These are phyloP conservation scores for Gracilinanus agilis DNA, from an alignment of 2,113 vertebrate genomes.

Conservation along the genomic window DNA sequence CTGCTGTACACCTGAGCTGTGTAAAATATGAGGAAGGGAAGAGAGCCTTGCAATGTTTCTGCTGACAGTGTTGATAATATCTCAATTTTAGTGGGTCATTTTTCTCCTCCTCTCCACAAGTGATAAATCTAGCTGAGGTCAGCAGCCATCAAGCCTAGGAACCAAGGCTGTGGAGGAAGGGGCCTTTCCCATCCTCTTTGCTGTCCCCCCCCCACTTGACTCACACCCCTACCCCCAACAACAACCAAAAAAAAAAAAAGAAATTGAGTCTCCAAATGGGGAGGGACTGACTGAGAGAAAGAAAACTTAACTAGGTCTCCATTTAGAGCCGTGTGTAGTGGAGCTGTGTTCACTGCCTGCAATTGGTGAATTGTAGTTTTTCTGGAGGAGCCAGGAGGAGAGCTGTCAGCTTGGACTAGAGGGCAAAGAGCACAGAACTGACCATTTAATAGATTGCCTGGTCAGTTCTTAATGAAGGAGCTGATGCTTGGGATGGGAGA, in stretches of 20 bases:
- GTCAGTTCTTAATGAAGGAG: neutral
- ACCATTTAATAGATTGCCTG: neutral
- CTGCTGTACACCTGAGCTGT: constrained; percentile 77
- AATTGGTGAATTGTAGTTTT: neutral
- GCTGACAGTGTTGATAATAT: constrained; percentile 77
- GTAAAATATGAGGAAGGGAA: neutral
- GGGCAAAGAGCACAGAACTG: neutral
- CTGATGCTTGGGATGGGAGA: neutral
- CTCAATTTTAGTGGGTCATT: constrained; percentile 71
- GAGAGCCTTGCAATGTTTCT: constrained; percentile 54
- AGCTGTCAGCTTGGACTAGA: neutral
- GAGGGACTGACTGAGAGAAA: neutral
- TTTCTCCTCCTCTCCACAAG: constrained; percentile 77
- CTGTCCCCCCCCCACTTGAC: neutral
- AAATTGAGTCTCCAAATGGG: neutral
- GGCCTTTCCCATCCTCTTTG: neutral
- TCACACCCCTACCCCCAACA: neutral
- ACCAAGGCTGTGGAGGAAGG: neutral
- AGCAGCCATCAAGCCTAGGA: constrained; percentile 46
- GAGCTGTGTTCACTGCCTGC: neutral
- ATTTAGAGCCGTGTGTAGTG: neutral
- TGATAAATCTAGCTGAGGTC: constrained; percentile 68
- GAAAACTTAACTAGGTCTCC: neutral
- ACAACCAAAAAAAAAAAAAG: neutral
- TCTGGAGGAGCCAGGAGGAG: neutral